These are phyloP conservation scores for Megaceryle maxima DNA, from an alignment of 2,113 vertebrate species.

Conservation along the genomic window DNA sequence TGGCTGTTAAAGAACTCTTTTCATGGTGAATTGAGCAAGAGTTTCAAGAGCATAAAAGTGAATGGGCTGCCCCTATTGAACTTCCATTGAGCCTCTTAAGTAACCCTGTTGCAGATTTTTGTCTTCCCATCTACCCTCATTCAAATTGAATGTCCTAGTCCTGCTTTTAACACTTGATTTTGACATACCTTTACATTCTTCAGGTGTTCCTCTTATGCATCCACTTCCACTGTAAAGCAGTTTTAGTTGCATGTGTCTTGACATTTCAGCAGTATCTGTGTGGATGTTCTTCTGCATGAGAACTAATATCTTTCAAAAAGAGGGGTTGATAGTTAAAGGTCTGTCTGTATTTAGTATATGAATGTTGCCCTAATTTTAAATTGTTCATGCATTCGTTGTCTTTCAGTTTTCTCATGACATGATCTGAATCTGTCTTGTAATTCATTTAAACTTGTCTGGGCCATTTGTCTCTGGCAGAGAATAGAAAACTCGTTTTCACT, in stretches of 20 bases:
- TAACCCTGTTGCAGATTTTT: background rate
- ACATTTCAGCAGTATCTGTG: background rate
- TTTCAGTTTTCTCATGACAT: background rate
- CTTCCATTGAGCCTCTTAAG: background rate
- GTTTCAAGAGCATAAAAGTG: background rate
- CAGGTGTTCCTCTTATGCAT: background rate
- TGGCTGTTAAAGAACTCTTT: background rate
- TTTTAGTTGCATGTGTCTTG: background rate
- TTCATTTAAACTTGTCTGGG: background rate
- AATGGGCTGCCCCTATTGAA: background rate
- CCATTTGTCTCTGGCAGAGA: background rate
- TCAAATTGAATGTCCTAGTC: background rate
- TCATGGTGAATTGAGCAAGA: background rate
- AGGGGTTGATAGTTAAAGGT: background rate
- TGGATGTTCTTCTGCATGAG: background rate
- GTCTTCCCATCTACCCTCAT: background rate
- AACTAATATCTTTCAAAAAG: background rate
- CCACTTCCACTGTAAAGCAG: background rate
- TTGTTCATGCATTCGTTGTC: background rate
- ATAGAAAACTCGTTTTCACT: background rate
- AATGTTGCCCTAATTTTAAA: background rate
- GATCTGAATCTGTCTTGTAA: background rate
- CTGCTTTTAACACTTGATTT: constrained; percentile 24
- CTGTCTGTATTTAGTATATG: background rate
- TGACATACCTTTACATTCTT: constrained; percentile 7